A percentile compares a stretch with the other conserved stretches of the same genome.
Evolutionary conservation across 2,113 vertebrate genomes (phyloP).

Genomic region (Raphicerus campestris): DNA sequence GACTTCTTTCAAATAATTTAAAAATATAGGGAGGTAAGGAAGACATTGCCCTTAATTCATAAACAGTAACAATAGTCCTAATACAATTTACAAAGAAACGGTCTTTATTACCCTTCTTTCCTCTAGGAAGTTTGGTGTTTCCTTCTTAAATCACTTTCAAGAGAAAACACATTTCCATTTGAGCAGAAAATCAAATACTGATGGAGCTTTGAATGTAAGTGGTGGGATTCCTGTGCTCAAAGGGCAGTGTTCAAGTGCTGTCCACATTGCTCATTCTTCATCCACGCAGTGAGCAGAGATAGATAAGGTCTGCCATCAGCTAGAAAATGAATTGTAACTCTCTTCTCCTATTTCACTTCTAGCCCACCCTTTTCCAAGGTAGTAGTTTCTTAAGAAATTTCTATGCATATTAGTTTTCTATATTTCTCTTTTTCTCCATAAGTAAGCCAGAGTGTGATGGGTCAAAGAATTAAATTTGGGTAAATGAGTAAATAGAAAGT

Average conservation of each 20-base stretch:
- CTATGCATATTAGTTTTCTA: neutral
- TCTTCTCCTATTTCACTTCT: neutral
- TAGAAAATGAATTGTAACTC: neutral
- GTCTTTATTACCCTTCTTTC: neutral
- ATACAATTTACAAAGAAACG: neutral
- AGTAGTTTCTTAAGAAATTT: neutral
- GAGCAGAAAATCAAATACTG: neutral
- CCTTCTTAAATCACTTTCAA: neutral
- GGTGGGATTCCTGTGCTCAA: neutral
- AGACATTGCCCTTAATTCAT: neutral
- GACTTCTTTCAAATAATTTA: neutral
- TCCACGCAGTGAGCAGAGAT: neutral
- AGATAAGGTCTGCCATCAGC: neutral
- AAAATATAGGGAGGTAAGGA: neutral
- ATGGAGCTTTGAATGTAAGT: neutral
- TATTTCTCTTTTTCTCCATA: neutral
- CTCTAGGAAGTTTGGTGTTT: neutral
- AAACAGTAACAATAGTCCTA: neutral
- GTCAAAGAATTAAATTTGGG: neutral
- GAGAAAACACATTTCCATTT: neutral
- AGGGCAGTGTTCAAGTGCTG: neutral
- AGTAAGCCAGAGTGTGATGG: neutral
- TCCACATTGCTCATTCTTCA: neutral
- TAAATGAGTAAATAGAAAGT: neutral
- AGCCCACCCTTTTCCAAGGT: neutral